These are phyloP conservation scores for Stegodyphus mimosarum DNA, from an alignment of 1,140 invertebrate genomes.

Conservation along the genomic window DNA sequence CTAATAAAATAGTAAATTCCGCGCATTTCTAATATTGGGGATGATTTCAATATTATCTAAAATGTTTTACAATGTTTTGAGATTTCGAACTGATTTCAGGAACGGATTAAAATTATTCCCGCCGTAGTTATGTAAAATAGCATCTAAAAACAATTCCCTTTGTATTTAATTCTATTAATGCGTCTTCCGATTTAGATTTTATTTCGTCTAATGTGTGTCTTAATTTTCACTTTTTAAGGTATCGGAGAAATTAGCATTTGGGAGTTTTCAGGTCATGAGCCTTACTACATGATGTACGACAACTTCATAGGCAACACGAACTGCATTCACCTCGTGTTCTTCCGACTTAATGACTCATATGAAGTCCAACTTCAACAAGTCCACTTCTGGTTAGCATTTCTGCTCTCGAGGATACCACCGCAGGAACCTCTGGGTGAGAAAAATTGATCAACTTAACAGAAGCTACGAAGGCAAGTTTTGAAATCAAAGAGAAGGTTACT, in stretches of 20 bases:
- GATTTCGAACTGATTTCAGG: no score
- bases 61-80: no score
- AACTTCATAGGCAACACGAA: slow-evolving; percentile 79
- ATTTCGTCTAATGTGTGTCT: neutral
- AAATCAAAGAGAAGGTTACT: no score
- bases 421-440: slow-evolving; percentile 77
- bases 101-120: no score
- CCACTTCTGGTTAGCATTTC: slow-evolving; percentile 84
- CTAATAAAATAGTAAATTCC: no score
- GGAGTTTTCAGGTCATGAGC: slow-evolving; percentile 86
- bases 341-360: slow-evolving; percentile 78
- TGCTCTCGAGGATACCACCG: slow-evolving; percentile 78
- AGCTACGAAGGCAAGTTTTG: no score
- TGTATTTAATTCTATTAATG: neutral
- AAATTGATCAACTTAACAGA: no score
- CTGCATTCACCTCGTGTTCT: slow-evolving; percentile 80
- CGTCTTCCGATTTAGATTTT: neutral
- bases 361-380: slow-evolving; percentile 81
- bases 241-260: slow-evolving; percentile 79
- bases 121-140: no score
- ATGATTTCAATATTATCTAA: no score
- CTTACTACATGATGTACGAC: slow-evolving; percentile 83
- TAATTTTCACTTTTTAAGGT: slow-evolving; percentile 68
- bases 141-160: no score
- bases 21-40: no score